Evolutionary conservation across 2,888 invertebrate genomes (phyloP), one percentile per base, ranked within the genome.

Genomic region (Drosophila kokeensis): DNA sequence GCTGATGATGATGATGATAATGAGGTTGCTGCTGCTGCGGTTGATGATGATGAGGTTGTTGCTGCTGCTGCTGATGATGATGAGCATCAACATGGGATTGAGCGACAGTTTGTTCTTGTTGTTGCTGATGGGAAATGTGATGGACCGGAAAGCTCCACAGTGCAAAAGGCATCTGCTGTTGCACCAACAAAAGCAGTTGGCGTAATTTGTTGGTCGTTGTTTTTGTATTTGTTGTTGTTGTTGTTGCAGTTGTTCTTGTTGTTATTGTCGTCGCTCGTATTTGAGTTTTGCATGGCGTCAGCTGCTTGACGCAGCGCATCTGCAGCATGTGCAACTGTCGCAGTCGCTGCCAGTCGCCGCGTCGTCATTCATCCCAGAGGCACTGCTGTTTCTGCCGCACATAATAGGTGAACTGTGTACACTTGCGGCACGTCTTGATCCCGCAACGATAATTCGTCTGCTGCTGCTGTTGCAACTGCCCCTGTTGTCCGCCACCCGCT

Each of bases 381-480:
- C 97, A 97, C 89, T 95, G 95, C 92, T 97, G 96, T 91, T 98
- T 97, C 92, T 96, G 96, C 79, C 95, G 94, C 73, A 97, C 97
- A 93, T 96, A 97, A 94, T 97, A 98, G 83, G 96, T 96, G 93
- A 98, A 98, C 81, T 96, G 95, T 92, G 97, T 96, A 93, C 98
- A 98, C 92, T 97, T 96, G 89, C 96, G 95, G 93, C 99, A 99
- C 0, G 99, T 99, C 94, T 98, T 98, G 91, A 99, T 99, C 78
- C 99, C 99, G 92, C 99, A 99, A 61, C 98, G 95, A 94, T 98
- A 98, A 95, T 95, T 94, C 93, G 95, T 92, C 81, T 94, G 94
- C 72, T 85, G 84, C 38, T 76, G 81, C 66, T 77, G 83, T 45
- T 58, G 74, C 49, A 71, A 79, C 71, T 83, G 82, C 34, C 72